Conservation (phyloP, 64 coral and sea anemone genomes). For the Montipora cactus region DNA sequence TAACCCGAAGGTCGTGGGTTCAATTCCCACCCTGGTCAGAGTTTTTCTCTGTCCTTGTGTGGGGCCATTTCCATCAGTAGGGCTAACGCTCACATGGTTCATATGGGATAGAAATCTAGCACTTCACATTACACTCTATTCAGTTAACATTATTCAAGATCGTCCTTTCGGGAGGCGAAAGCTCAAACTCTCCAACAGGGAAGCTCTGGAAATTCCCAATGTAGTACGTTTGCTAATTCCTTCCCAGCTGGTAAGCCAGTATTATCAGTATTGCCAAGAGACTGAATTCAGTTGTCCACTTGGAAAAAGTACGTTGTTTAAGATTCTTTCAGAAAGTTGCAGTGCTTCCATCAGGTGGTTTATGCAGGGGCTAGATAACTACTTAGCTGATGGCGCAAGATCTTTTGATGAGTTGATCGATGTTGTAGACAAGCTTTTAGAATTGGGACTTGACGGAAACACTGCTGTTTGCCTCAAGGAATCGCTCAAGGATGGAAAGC, state of each 20-base stretch:
- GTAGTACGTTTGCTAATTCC: conserved; percentile 28
- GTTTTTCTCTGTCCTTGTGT: too few relatives aligned
- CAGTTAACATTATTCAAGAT: conserved; percentile 42
- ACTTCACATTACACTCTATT: too few relatives aligned
- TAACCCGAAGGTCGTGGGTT: too few relatives aligned
- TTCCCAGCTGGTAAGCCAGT: background rate
- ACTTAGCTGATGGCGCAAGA: background rate
- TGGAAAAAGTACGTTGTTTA: background rate
- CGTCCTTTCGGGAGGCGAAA: conserved; percentile 31
- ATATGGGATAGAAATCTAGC: too few relatives aligned
- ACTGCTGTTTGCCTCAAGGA: conserved; percentile 22
- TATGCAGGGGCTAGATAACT: conserved; percentile 43
- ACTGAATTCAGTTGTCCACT: background rate
- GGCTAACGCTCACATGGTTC: too few relatives aligned
- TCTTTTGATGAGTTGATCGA: conserved; percentile 9
- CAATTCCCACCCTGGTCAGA: too few relatives aligned
- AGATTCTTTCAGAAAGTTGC: background rate
- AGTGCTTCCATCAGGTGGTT: conserved; percentile 11
- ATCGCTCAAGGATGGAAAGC: conserved; percentile 37
- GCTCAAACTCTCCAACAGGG: conserved; percentile 30
- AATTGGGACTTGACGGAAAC: background rate
- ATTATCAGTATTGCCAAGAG: background rate
- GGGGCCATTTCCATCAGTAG: too few relatives aligned
- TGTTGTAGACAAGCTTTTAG: conserved; percentile 15
- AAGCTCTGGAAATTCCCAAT: conserved; percentile 47